Percentiles rank a stretch among this genome's conserved stretches.
phyloP scores from a whole-genome alignment of 30 jellyfish, hydroid and myxozoan species.

The Hydractinia symbiolongicarpus region DNA sequence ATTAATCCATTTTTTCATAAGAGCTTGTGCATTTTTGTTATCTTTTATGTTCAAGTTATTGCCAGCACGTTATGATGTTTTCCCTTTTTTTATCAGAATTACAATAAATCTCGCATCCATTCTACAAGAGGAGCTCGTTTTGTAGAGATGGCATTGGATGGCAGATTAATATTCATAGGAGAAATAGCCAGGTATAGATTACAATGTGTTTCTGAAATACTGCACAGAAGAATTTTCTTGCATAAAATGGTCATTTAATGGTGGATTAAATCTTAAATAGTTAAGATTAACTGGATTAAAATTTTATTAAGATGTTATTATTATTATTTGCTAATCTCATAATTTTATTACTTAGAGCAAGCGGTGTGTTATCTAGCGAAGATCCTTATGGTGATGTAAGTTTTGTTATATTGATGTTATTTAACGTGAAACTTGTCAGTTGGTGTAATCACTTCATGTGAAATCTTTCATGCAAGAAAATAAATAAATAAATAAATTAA shows the following conservation, averaged over 20 bases:
- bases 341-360: slow-evolving; percentile 56
- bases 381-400: slow-evolving; percentile 98
- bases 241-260: neutral
- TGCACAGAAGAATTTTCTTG: neutral
- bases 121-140: slow-evolving; percentile 84
- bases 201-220: neutral
- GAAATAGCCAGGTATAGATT: slow-evolving; percentile 79
- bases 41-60: too few species aligned
- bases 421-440: too few species aligned
- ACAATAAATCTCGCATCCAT: slow-evolving; percentile 91
- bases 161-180: slow-evolving; percentile 63
- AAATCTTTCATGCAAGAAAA: too few species aligned
- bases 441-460: too few species aligned
- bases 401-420: neutral
- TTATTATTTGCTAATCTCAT: too few species aligned
- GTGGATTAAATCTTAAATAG: too few species aligned
- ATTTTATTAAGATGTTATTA: too few species aligned
- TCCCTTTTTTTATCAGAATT: slow-evolving; percentile 41
- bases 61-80: too few species aligned
- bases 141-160: slow-evolving; percentile 77
- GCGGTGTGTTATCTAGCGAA: slow-evolving; percentile 83
- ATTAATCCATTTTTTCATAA: neutral
- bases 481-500: too few species aligned
- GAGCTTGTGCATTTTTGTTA: neutral
- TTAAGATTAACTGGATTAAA: too few species aligned